Base-by-base conservation (phyloP, 1,140 invertebrate genomes). In the Bombus superbus region DNA sequence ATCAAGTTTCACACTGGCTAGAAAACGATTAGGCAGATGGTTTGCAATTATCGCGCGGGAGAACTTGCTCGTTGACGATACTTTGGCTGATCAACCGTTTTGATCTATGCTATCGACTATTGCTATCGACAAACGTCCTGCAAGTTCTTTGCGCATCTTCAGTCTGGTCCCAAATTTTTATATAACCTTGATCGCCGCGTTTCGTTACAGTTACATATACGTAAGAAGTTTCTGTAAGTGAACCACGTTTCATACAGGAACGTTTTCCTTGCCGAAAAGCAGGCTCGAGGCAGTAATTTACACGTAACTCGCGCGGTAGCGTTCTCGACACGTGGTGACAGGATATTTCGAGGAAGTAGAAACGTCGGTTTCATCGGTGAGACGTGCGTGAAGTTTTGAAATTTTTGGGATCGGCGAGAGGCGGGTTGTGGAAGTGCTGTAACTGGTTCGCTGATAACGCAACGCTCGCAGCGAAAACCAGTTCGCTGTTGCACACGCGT, bases 401-500 rank as follows among this genome's bases (percentile, higher is more conserved):
- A 80, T 73, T 85, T 85, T 85, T 22, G 68, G 53, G 42, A 44
- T 40, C 44, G 40, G n/a, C 69, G 47, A 53, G 47, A 22, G 47
- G 47, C 47, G 47, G n/a, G 79, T 47, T 3, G 35, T 25, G 47
- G 47, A 66, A 32, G 47, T 6, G n/a, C 6, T 25, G 40, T 13
- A 59, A 85, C 83, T 72, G 83, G 76, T 62, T 85, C 68, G 44
- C 68, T 72, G 83, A 85, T 85, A 85, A 80, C 83, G 59, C 81
- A 53, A 76, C 53, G 53, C 57, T 68, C 73, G 22, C 81, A 47
- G 81, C n/a, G 68, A 32, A 62, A 85, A 85, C 83, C 83, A 73
- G 83, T 83, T 83, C 81, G 72, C 71, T 32, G 28, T 0, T 15
- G 44, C 4, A 57, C 74, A 77, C 35, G 62, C 81, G 74, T 69